Evolutionary conservation across 1,140 invertebrate genomes (phyloP).

Genomic region (Geopemphigus sp.): DNA sequence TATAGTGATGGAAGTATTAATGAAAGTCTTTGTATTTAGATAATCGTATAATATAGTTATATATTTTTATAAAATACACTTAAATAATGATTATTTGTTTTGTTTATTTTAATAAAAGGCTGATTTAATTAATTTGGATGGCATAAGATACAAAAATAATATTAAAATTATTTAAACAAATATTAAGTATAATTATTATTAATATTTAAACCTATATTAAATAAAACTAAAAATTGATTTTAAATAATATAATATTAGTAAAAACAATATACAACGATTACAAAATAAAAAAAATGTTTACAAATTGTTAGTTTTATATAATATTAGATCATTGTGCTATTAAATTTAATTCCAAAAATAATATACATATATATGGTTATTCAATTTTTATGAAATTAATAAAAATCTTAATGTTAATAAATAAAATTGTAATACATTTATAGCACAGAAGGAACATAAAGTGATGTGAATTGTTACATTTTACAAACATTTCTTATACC

Average conservation of each 20-base stretch:
- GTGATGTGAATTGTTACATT: neutral
- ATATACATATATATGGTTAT: neutral
- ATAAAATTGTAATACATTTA: neutral
- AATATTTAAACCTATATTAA: neutral
- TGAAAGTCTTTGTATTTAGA: neutral
- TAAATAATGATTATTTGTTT: neutral
- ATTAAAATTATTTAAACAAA: neutral
- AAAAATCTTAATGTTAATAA: no score
- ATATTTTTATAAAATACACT: neutral
- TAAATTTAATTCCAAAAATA: neutral
- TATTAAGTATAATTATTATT: neutral
- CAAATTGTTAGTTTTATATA: neutral
- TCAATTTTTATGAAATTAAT: no score
- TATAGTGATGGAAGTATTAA: no score
- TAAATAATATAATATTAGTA: neutral
- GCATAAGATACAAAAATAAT: neutral
- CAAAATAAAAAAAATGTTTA: neutral
- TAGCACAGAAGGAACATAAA: slow-evolving; percentile 18
- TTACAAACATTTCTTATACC: neutral
- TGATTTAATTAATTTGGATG: neutral
- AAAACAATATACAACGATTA: neutral
- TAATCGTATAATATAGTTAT: neutral
- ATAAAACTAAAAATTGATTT: neutral
- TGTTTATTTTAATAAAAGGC: neutral
- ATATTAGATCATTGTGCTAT: neutral